Evolutionary conservation across 2,113 vertebrate species (phyloP).

Genomic region (Nothobranchius kuhntae): DNA sequence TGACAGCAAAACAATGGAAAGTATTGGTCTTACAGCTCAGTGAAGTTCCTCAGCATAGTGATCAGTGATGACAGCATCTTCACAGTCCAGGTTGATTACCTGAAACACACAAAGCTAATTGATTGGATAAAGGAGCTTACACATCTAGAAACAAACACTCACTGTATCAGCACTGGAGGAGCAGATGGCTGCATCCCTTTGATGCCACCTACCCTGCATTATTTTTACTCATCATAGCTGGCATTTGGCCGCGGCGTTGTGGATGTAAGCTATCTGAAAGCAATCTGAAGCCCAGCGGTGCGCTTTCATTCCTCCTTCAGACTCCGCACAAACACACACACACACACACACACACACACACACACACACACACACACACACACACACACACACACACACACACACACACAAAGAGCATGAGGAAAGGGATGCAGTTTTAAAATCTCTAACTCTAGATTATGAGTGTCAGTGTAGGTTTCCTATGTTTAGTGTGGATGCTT

Average conservation of each 20-base stretch:
- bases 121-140: conserved; percentile 8
- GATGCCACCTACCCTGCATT: conserved; percentile 23
- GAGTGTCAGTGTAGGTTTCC: too few species aligned
- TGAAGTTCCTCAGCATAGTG: conserved; percentile 64
- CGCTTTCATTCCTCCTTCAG: conserved; percentile 5
- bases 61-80: conserved; percentile 68
- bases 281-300: conserved; percentile 47
- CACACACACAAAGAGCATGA: too few species aligned
- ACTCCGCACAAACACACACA: neutral
- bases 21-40: conserved; percentile 65
- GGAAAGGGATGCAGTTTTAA: too few species aligned
- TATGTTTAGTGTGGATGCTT: too few species aligned
- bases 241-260: conserved; percentile 33
- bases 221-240: conserved; percentile 39
- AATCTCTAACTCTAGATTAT: too few species aligned
- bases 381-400: too few species aligned
- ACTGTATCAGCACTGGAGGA: conserved; percentile 12
- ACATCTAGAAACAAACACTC: neutral
- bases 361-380: too few species aligned
- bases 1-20: neutral
- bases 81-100: conserved; percentile 26
- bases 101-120: conserved; percentile 55
- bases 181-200: conserved; percentile 49
- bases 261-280: conserved; percentile 52
- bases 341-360: too few species aligned